Conservation (phyloP, 1,140 invertebrate genomes). For the Pantala flavescens region DNA sequence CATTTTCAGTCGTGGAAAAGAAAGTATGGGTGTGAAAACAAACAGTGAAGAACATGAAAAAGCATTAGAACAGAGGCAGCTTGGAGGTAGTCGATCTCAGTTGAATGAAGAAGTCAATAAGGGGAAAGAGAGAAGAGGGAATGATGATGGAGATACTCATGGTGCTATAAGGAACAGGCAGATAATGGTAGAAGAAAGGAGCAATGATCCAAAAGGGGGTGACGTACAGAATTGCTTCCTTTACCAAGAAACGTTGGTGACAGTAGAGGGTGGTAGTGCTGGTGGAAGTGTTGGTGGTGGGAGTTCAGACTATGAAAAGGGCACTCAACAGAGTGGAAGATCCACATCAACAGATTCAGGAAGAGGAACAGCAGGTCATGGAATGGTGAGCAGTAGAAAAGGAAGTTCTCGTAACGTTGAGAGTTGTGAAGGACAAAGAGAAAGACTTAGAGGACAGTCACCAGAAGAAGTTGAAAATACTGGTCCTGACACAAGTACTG, state of each 20-base stretch:
- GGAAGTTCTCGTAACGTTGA: constrained; percentile 16
- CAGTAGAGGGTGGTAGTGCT: neutral
- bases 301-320: constrained; percentile 26
- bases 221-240: neutral
- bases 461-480: too few species aligned
- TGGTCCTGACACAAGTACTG: constrained; percentile 27
- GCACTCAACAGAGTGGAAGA: constrained; percentile 24
- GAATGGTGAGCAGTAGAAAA: constrained; percentile 17
- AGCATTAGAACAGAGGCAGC: too few species aligned
- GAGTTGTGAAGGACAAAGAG: too few species aligned
- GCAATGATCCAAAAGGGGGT: neutral
- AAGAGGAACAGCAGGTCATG: constrained; percentile 30
- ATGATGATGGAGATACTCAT: neutral
- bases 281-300: constrained; percentile 14
- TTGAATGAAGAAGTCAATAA: neutral
- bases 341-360: constrained; percentile 34
- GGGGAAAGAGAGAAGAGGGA: neutral
- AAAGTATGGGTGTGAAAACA: too few species aligned
- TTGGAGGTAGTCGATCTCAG: too few species aligned
- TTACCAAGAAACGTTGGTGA: too few species aligned
- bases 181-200: neutral
- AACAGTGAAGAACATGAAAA: too few species aligned
- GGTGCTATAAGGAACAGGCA: neutral
- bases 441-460: too few species aligned
- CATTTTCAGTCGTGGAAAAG: too few species aligned